Evolutionary conservation across 2,113 vertebrate species (phyloP).

Genomic region (Bostrychus sinensis): DNA sequence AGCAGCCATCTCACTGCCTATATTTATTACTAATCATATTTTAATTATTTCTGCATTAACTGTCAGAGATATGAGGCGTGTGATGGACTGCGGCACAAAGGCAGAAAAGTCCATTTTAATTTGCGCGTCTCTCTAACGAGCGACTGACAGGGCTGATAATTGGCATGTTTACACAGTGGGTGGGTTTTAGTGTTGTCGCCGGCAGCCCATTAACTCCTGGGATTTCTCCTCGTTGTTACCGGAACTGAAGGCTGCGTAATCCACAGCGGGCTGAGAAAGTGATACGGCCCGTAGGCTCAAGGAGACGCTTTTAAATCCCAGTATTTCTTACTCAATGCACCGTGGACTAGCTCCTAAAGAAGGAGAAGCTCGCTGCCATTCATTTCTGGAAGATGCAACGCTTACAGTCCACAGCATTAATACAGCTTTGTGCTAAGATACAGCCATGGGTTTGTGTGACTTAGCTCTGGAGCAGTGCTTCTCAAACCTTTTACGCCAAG

Average conservation of each 20-base stretch:
- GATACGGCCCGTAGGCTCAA: constrained; percentile 19
- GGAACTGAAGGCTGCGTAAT: constrained; percentile 29
- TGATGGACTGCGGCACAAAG: constrained; percentile 11
- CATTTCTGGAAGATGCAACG: constrained; percentile 6
- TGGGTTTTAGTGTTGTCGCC: constrained; percentile 37
- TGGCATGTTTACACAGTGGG: constrained; percentile 46
- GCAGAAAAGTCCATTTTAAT: constrained; percentile 5
- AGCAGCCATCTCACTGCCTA: background rate
- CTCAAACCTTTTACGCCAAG: too few relatives aligned
- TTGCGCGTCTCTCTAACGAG: constrained; percentile 10
- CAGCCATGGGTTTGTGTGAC: background rate
- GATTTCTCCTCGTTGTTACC: background rate
- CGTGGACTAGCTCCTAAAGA: background rate
- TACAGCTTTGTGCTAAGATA: background rate
- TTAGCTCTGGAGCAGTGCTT: constrained; percentile 8
- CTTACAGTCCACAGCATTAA: constrained; percentile 5
- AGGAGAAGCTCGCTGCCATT: constrained; percentile 2
- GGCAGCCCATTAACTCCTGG: constrained; percentile 49
- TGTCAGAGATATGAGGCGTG: background rate
- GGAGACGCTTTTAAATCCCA: constrained; percentile 30
- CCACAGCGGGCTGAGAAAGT: constrained; percentile 25
- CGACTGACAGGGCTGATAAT: constrained; percentile 29
- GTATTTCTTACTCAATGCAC: constrained; percentile 13
- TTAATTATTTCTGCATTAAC: background rate
- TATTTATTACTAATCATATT: background rate